phyloP scores from a whole-genome alignment of 2,888 invertebrate genomes.

The Drosophila stalkeri region DNA sequence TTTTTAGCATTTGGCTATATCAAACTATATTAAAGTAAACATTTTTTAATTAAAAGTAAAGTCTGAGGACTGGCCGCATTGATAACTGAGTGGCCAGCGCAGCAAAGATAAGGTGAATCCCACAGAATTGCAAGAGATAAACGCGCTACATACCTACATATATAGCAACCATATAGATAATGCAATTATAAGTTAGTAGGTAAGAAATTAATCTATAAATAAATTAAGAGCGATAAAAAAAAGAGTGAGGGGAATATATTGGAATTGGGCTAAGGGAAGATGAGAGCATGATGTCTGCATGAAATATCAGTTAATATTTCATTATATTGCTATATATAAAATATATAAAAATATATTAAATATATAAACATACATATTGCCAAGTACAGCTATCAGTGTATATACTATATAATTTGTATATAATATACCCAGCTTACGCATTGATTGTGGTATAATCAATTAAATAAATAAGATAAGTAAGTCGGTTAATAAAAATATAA shows the following conservation, averaged over 20 bases:
- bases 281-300: too few species aligned
- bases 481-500: not conserved
- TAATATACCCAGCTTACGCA: not conserved
- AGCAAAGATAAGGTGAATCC: not conserved
- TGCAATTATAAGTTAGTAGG: not conserved
- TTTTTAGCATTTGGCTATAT: not conserved
- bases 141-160: not conserved
- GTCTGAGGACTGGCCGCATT: not conserved
- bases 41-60: slow-evolving; percentile 4
- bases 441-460: not conserved
- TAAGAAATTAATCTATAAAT: not conserved
- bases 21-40: not conserved
- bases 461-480: not conserved
- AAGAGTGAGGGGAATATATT: not conserved
- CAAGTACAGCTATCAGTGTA: not conserved
- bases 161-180: not conserved
- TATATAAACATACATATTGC: too few species aligned
- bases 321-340: too few species aligned
- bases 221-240: not conserved
- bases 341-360: too few species aligned
- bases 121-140: slow-evolving; percentile 1
- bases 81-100: not conserved
- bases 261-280: not conserved
- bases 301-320: too few species aligned
- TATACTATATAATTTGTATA: too few species aligned